These are phyloP conservation scores for Mizuhopecten yessoensis DNA, from an alignment of 1,140 invertebrate species.

Conservation along the genomic window DNA sequence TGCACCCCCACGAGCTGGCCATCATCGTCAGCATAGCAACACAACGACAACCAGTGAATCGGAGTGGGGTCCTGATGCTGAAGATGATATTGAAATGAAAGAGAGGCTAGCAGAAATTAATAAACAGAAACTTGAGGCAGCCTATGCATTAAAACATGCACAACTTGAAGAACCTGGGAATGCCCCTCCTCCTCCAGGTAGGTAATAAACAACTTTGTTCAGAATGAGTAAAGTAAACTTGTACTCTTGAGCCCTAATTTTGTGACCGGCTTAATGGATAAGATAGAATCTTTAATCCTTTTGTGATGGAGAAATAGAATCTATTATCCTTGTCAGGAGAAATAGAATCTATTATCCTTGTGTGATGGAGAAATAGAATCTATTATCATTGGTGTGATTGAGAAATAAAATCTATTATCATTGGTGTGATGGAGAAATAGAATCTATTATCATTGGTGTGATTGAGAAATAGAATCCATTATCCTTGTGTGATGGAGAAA, in stretches of 20 bases:
- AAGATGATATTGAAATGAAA: slow-evolving; percentile 46
- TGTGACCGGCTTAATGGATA: background rate
- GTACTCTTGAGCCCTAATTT: no score
- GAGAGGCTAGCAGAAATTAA: background rate
- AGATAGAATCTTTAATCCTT: background rate
- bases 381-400: no score
- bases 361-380: no score
- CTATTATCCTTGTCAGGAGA: no score
- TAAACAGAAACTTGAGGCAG: slow-evolving; percentile 5
- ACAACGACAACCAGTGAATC: slow-evolving; percentile 59
- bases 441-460: no score
- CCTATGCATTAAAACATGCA: slow-evolving; percentile 5
- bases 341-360: no score
- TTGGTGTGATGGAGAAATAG: no score
- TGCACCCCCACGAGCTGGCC: slow-evolving; percentile 21
- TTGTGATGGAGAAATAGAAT: no score
- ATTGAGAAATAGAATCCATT: no score
- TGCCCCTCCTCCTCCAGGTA: background rate
- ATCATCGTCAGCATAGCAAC: slow-evolving; percentile 57
- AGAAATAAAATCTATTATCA: no score
- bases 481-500: no score
- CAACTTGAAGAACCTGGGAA: background rate
- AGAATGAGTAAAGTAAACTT: no score
- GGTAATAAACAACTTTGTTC: background rate
- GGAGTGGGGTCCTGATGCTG: slow-evolving; percentile 63